Base-by-base conservation (phyloP, 2,888 invertebrate genomes). In the Apodemia zela region DNA sequence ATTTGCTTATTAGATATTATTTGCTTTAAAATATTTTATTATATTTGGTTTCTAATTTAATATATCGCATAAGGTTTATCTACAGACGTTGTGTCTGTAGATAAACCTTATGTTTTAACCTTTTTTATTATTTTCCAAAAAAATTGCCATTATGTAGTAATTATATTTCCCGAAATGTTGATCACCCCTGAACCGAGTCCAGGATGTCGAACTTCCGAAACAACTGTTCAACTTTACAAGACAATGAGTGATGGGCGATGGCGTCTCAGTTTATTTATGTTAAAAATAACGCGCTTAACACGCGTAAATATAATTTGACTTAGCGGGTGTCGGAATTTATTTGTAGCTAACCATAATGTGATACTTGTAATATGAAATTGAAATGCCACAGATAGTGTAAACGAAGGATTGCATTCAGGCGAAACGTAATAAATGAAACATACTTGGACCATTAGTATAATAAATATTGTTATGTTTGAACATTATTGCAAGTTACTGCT, bases 181-280 rank as follows among this genome's bases (percentile, higher is more conserved):
- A 1, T 25, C 10, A 68, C 69, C 72, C 72, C 80, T 75, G 62
- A 58, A 61, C 60, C 62, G 67, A 65, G 66, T 71, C 80, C 82
- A 88, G 89, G 89, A 89, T 84, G 83, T 84, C 78, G 80, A 81
- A 85, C 85, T 87, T 87, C 88, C 89, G 87, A 88, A 84, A 79
- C 87, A 85, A 87, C 84, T 83, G 86, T 76, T 80, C 72, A 75
- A 77, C 82, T 81, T 81, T 81, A 83, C 79, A 76, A 77, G 77
- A 78, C 83, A 83, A 81, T 82, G 84, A 87, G 77, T 81, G 81
- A 84, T 81, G 82, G 80, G 77, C 80, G 81, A 84, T 81, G 82
- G 80, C 76, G 77, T 73, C 72, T 71, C 66, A 60, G 73, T 79
- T 78, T 85, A 76, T 87, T 85, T 84, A 80, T 77, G 79, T 83